Evolutionary conservation across 1,140 invertebrate species (phyloP), one percentile per base, ranked within the genome.

Genomic region (Drosophila kurseongensis): DNA sequence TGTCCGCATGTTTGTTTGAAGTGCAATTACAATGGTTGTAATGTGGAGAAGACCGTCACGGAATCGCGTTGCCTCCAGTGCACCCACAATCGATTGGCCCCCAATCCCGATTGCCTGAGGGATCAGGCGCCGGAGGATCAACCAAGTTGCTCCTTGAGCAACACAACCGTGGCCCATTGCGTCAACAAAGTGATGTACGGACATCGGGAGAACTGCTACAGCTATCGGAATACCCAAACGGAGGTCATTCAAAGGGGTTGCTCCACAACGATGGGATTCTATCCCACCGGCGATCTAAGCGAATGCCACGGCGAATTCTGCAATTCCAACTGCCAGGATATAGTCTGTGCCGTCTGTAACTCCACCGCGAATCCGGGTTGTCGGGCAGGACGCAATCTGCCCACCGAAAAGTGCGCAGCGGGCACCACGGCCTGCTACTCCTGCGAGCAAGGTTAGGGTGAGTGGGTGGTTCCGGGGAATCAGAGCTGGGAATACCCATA

Each of bases 1-100:
- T 91, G 90, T 52, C 82, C 90, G 8, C 80, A 91, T 14, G 74
- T 90, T 2, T 91, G 90, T 62, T 68, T 90, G 18, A 91, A 91
- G 63, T 91, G 90, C 80, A 90, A 91, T 62, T 84, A 80, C 50
- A 88, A 90, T 29, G 90, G 85, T 5, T 91, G 90, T 54, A 91
- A 91, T 38, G 54, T 50, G 6, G 80, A 91, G 52, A 47, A 38
- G 2, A 91, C 81, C 0, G 69, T 91, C 23, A 73, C 23, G 40
- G 76, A 91, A 29, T 57, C 62, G 7, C 80, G 51, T 10, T 91
- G 90, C 14, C 57, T 91, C 0, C 66, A 84, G 44, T 91, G 89
- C 62, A 78, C 59, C 4, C 75, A 78, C 41, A 79, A 65, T 36
- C 60, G 63, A 0, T 14, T 66, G 4, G 27, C 71, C 0, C 77